Base-by-base conservation (phyloP, 2,113 vertebrate genomes). In the Mus spicilegus region DNA sequence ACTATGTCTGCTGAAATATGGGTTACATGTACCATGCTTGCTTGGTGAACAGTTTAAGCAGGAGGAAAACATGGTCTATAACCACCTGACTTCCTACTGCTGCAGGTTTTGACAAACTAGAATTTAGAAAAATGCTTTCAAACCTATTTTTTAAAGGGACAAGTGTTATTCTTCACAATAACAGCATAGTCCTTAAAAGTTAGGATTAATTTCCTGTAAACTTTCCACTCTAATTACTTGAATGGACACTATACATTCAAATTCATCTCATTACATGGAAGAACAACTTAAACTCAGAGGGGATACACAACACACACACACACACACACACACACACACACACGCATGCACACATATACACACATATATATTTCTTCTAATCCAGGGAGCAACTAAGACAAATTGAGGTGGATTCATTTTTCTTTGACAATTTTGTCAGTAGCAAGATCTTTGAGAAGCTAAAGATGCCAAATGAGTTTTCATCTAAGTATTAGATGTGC, bases 11-110 rank as follows among this genome's bases (percentile, higher is more conserved):
- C 17, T 36, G 8, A 13, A 46, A 17, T 33, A n/a, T 61, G 24
- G 1, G 7, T 3, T 19, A 16, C 24, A 3, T 19, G 54, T n/a
- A 12, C 3, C 3, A n/a, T 5, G 36, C 12, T n/a, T 81, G 33
- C 51, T 39, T 24, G 24, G 11, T 49, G 36, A 89, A 77, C 22
- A 17, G 26, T 26, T 7, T 39, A 61, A 42, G 13, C 0, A 30
- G 56, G 77, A 63, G 22, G 7, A 17, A n/a, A 51, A 22, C 0
- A 2, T 30, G 6, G 19, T 56, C 24, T 72, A 65, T 19, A 7
- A 56, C 28, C 67, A 36, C 36, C 2, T 9, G 30, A 73, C 51
- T 56, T 67, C n/a, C 39, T 0, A 5, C 30, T 54, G 77, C 90
- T 58, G 20, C 73, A 30, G 33, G 51, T 39, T 20, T 17, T 61